phyloP scores from a whole-genome alignment of 1,140 invertebrate genomes.

The Campoletis sonorensis region DNA sequence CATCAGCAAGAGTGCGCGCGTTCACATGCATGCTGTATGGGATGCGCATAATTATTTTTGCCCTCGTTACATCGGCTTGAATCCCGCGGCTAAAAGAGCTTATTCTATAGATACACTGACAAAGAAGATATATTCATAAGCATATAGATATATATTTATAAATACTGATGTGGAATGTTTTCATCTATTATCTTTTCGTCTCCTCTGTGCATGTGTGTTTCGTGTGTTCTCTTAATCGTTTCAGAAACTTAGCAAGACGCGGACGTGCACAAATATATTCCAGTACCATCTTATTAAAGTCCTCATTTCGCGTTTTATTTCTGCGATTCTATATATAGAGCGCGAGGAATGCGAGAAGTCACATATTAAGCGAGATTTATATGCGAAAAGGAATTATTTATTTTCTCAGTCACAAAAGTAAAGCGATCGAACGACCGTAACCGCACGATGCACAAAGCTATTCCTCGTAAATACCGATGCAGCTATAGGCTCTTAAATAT shows the following conservation, averaged over 20 bases:
- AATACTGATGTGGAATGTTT: not conserved
- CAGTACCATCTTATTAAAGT: slow-evolving; percentile 1
- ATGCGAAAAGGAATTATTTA: slow-evolving; percentile 17
- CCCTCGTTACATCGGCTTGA: slow-evolving; percentile 47
- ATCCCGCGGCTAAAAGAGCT: not conserved
- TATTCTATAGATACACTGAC: slow-evolving; percentile 16
- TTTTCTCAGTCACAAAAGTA: not conserved
- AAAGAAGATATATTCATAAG: no score
- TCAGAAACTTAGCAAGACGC: slow-evolving; percentile 25
- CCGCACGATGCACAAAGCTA: not conserved
- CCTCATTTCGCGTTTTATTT: slow-evolving; percentile 5
- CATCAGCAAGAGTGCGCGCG: slow-evolving; percentile 19
- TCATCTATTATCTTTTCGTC: not conserved
- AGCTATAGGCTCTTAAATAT: not conserved
- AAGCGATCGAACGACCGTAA: not conserved
- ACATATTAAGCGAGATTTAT: slow-evolving; percentile 35
- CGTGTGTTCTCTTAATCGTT: slow-evolving; percentile 37
- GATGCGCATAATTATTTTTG: slow-evolving; percentile 54
- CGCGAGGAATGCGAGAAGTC: not conserved
- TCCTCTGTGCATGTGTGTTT: not conserved
- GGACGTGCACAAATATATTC: slow-evolving; percentile 12
- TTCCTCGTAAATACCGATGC: not conserved
- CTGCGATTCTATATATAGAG: slow-evolving; percentile 2
- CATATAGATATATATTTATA: not conserved
- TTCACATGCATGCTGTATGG: not conserved